These are phyloP conservation scores for Cryptus viduatorius DNA, from an alignment of 2,888 invertebrate species.

Conservation along the genomic window DNA sequence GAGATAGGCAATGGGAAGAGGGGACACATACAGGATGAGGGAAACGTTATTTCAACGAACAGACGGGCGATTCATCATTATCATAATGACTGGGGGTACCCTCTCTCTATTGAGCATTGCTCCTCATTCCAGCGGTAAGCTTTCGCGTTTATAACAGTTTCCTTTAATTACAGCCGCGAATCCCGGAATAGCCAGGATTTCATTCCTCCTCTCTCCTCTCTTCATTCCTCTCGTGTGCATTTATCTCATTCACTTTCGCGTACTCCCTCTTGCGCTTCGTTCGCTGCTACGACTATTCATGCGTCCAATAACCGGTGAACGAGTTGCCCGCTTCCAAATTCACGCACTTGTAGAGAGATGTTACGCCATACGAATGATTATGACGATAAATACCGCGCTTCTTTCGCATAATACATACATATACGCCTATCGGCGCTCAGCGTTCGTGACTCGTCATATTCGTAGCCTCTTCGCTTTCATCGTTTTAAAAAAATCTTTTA, in stretches of 20 bases:
- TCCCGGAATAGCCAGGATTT: constrained; percentile 15
- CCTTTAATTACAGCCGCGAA: constrained; percentile 67
- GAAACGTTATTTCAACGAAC: constrained; percentile 44
- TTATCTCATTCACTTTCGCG: constrained; percentile 1
- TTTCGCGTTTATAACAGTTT: constrained; percentile 65
- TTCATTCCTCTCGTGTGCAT: constrained; percentile 19
- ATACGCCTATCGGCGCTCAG: not conserved
- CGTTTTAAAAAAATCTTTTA: not conserved
- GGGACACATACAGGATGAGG: constrained; percentile 9
- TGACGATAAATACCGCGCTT: constrained; percentile 38
- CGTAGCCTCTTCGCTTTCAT: not conserved
- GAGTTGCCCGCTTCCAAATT: constrained; percentile 15
- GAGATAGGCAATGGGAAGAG: not conserved
- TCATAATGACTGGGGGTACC: constrained; percentile 62
- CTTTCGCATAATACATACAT: not conserved
- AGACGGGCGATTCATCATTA: constrained; percentile 68
- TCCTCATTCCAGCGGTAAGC: constrained; percentile 30
- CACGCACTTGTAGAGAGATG: constrained; percentile 34
- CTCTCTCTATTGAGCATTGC: constrained; percentile 21
- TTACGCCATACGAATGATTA: constrained; percentile 44
- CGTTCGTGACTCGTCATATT: not conserved
- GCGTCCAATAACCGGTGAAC: constrained; percentile 38
- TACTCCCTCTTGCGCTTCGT: not conserved
- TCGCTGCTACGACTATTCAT: constrained; percentile 32
- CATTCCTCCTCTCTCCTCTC: not conserved